Evolutionary conservation across 1,140 invertebrate genomes (phyloP), one percentile per base, ranked within the genome.

Genomic region (Papilio aristodemus): DNA sequence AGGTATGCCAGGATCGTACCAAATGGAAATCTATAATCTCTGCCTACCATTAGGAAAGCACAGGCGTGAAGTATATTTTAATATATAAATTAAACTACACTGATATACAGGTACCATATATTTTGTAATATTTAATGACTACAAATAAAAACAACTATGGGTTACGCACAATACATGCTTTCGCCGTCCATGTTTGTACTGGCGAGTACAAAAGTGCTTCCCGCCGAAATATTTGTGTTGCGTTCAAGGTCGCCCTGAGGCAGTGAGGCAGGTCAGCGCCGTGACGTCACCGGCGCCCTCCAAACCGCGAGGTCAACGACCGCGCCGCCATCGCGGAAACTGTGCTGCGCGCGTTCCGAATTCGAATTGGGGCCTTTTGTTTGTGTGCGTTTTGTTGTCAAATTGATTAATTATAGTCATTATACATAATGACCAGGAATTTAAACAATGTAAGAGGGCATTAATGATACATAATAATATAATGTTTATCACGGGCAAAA

Each of bases 281-380:
- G 83, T 89, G 89, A 89, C 87, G 89, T 91, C 87, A 91, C 78
- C 66, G 75, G 79, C 87, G 86, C 89, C 88, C 87, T 87, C 88
- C 86, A 90, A 90, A 90, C 84, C 84, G 66, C 25, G 79, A 81
- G 89, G 85, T 91, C 83, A 71, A 71, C 77, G 87, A 78, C 87
- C 88, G 83, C 79, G 83, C 78, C 79, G 86, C 82, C 85, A 88
- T 84, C 76, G 83, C 85, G 87, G 87, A 88, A 89, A 90, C 85
- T 85, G 85, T 84, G 83, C 75, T 85, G 80, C 78, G 85, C 86
- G 88, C 87, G 85, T 84, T 86, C 86, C 76, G 89, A 89, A 89
- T 91, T 86, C 85, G 78, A 91, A 91, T 91, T 89, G 86, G 84
- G 86, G 76, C 75, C 76, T 76, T 77, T 74, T 77, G 79, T 77